Evolutionary conservation across 2,888 invertebrate species (phyloP), one percentile per base, ranked within the genome.

Genomic region (Candidula unifasciata): DNA sequence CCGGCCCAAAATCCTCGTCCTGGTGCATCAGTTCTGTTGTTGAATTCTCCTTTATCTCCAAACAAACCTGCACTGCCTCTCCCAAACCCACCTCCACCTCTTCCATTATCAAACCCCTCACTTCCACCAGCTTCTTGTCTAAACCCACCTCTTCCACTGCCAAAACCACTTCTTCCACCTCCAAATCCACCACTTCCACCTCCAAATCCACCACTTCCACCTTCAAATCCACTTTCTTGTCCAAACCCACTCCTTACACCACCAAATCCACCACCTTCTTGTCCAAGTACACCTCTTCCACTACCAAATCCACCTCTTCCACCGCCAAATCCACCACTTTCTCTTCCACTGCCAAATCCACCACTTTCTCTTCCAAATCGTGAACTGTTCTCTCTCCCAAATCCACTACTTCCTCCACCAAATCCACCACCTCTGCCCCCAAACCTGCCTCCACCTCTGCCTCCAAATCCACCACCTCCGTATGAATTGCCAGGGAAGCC

Each of bases 231-330:
- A 71, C 86, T 78, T 21, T 68, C 77, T 80, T 81, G 79, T 33
- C 84, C 86, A 35, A 79, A 90, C 21, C 92, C 89, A 71, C 90
- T 88, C 66, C 90, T 88, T 8, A 91, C 89, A 2, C 92, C 91
- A 44, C 18, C 30, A 27, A 86, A 89, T 44, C 89, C 80, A 27
- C 76, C 73, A 44, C 73, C 27, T 2, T 52, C 52, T n/a, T 13
- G 13, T 52, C 73, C 52, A 69, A 57, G 88, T 88, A 3, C 94
- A 94, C n/a, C 68, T 33, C 68, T 73, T 18, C 68, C 24, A 10
- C 52, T 35, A 35, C 52, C 57, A 80, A 37, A 64, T 37, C 78
- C 66, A 77, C 77, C 44, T 37, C 24, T 27, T n/a, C 37, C 74
- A 30, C 94, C 83, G 30, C 77, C 81, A 57, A 85, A 68, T 57